A percentile compares a stretch with the other conserved stretches of the same genome.
These are phyloP conservation scores for Eublepharis macularius DNA, from an alignment of 2,113 vertebrate genomes.

Conservation along the genomic window DNA sequence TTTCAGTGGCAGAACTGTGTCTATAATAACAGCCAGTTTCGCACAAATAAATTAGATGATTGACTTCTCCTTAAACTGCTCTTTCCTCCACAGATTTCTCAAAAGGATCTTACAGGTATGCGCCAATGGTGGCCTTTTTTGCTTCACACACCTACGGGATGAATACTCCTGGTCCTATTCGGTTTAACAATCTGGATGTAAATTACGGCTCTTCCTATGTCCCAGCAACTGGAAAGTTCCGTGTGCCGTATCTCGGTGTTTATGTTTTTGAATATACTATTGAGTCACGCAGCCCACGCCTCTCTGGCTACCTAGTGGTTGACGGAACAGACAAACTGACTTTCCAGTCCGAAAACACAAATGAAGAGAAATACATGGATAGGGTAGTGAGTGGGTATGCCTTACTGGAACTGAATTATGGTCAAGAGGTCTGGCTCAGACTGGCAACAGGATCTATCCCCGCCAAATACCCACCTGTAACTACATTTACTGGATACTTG, in stretches of 20 bases:
- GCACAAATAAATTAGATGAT: not conserved
- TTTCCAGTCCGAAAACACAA: constrained; percentile 77
- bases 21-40: not conserved
- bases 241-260: constrained; percentile 79
- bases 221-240: constrained; percentile 79
- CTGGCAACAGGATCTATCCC: constrained; percentile 76
- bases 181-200: constrained; percentile 80
- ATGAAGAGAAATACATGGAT: constrained; percentile 59
- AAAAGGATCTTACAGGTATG: constrained; percentile 82
- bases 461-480: constrained; percentile 77
- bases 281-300: constrained; percentile 73
- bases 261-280: constrained; percentile 83
- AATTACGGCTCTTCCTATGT: constrained; percentile 81
- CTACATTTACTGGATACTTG: constrained; percentile 81
- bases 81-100: constrained; percentile 77
- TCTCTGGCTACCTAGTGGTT: constrained; percentile 80
- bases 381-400: constrained; percentile 80
- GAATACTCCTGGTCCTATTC: constrained; percentile 77
- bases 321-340: constrained; percentile 80
- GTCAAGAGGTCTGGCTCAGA: constrained; percentile 82
- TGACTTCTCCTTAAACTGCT: not conserved
- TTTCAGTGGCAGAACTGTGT: not conserved
- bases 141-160: constrained; percentile 79
- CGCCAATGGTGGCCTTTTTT: constrained; percentile 84
- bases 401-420: constrained; percentile 81